A percentile compares a stretch with the other conserved stretches of the same genome.
Evolutionary conservation across 2,113 vertebrate genomes (phyloP).

Genomic region (Mola mola): DNA sequence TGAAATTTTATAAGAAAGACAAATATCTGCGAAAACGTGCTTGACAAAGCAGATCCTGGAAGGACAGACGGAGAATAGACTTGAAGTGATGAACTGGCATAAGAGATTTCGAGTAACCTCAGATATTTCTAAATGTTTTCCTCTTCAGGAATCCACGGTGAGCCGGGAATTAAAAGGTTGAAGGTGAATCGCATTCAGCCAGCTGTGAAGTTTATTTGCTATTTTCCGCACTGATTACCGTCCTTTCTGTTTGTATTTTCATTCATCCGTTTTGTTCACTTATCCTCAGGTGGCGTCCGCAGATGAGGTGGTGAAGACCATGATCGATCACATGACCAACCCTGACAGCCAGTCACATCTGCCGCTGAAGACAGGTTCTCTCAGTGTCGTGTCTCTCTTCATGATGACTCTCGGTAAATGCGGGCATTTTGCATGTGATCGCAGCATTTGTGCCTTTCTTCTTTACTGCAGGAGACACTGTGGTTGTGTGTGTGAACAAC

Average conservation of each 20-base stretch:
- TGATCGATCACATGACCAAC: conserved; percentile 91
- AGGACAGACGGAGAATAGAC: not conserved
- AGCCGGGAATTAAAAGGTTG: conserved; percentile 89
- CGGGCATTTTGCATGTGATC: not conserved
- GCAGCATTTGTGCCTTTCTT: not conserved
- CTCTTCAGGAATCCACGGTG: conserved; percentile 91
- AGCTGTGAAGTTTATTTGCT: fast-evolving
- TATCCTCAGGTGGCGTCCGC: conserved; percentile 81
- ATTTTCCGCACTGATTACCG: not conserved
- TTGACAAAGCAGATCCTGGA: not conserved
- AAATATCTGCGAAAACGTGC: not conserved
- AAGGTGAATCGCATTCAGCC: conserved; percentile 82
- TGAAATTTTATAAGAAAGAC: not conserved
- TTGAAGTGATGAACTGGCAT: no score
- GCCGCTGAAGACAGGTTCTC: conserved; percentile 80
- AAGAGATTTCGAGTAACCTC: not conserved
- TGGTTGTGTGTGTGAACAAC: conserved; percentile 93
- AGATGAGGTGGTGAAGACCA: conserved; percentile 85
- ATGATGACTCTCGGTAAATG: not conserved
- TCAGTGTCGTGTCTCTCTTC: not conserved
- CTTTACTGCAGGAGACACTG: conserved; percentile 78
- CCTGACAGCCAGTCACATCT: conserved; percentile 85
- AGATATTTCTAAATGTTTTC: conserved; percentile 1
- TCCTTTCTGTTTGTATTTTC: not conserved
- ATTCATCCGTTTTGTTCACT: not conserved